These are phyloP conservation scores for Rhaphigaster nebulosa DNA, from an alignment of 2,888 invertebrate species.

Conservation along the genomic window DNA sequence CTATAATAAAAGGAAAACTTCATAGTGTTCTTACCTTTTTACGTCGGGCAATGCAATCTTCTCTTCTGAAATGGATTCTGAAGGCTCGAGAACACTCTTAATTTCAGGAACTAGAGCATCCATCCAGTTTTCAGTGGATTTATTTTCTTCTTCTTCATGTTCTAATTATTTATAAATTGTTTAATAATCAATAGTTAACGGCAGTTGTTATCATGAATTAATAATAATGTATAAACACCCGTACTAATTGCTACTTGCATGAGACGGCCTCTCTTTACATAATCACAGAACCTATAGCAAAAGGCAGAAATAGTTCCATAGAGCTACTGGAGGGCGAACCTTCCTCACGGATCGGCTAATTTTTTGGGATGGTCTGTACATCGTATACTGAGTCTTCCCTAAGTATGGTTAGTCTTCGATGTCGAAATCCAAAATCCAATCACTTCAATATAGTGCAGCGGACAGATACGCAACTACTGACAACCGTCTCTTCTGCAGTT, in stretches of 20 bases:
- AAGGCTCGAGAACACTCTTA: neutral
- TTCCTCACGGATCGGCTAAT: no score
- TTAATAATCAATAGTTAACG: neutral
- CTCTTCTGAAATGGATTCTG: slow-evolving; percentile 47
- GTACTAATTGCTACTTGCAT: neutral
- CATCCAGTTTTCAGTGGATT: slow-evolving; percentile 37
- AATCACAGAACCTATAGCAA: no score
- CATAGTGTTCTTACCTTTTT: neutral
- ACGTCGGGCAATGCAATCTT: neutral
- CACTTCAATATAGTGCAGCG: no score
- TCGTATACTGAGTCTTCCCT: no score
- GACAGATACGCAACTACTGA: no score
- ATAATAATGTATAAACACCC: neutral
- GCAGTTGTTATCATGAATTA: neutral
- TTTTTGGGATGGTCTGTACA: no score
- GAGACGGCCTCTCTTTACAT: no score
- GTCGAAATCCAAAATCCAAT: no score
- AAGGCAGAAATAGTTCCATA: no score
- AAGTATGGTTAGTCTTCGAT: no score
- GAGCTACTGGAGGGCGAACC: no score
- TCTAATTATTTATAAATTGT: neutral
- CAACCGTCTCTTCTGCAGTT: no score
- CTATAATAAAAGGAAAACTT: neutral
- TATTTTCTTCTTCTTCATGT: neutral
- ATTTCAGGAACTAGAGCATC: slow-evolving; percentile 43